Base-by-base conservation (phyloP, 2,113 vertebrate species). In the Sciurus niger region DNA sequence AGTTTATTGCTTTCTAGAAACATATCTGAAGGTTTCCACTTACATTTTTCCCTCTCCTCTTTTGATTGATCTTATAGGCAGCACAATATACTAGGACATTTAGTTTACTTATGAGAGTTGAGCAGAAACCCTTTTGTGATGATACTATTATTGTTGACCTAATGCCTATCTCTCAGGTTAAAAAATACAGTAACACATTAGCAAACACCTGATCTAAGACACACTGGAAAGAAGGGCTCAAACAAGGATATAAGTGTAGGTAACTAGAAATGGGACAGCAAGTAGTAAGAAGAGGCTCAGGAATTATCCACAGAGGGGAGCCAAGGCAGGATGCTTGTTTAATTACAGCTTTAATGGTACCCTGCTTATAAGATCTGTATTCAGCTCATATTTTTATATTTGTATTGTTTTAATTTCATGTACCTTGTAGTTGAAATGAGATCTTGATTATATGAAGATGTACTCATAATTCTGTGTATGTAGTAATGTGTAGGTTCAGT, bases 381-480 rank as follows among this genome's bases (percentile, higher is more conserved):
- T 84, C 20, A 80, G 65, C 48, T 85, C 40, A 93, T 22, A 79
- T 53, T 95, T 91, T 63, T 96, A 30, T 34, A 53, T 78, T 55
- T 83, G 4, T 67, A 84, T 58, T 48, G 46, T 48, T 48, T 94
- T 85, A 85, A 65, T 89, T 93, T 96, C 11, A 80, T 9, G 17
- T 97, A 98, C 97, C 97, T 7, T 4, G 84, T 25, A 82, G 67
- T 80, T 86, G 94, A 92, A 80, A 73, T 67, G 37, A 98, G 37
- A 63, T 97, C 97, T 86, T 97, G 96, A 63, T 97, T 97, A 55
- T 97, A 98, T 25, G 98, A 98, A 76, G 93, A 98, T 28, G 92
- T 72, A 77, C 97, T 98, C 98, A 97, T 98, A 83, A 96, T 97
- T 97, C 97, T 97, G 78, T 98, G 97, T 88, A 97, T 67, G 4